Evolutionary conservation across 2,113 vertebrate species (phyloP), one percentile per base, ranked within the genome.

Genomic region (Lontra canadensis): DNA sequence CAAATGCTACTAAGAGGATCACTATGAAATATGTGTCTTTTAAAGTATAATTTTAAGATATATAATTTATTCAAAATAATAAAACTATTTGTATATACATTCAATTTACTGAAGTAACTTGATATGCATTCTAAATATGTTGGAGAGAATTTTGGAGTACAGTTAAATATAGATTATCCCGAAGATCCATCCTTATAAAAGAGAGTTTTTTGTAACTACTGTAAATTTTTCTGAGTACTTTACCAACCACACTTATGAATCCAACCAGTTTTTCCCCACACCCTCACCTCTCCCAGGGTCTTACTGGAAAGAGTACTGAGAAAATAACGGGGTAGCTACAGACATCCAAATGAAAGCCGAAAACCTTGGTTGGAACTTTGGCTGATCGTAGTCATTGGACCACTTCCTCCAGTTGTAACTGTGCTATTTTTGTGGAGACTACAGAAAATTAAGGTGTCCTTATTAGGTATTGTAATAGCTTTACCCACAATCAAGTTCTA

Each of bases 391-490:
- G 71, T 92, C 67, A 83, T 11, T 31, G 9, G 74, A 78, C 25
- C 44, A 57, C 44, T 87, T 87, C 57, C 71, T 93, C 67, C 39
- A 29, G 14, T 61, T 59, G 10, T 93, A 55, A 82, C 91, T 90
- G n/a, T 90, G 71, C 88, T 94, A 73, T 94, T 94, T 86, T 81
- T 3, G 13, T 74, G 73, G 63, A 93, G 85, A 92, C 73, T 84
- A 10, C 65, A 95, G 69, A 95, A 97, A 96, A 95, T 69, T 80
- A 93, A 90, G 55, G 87, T 90, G 63, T 55, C 87, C 78, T 95
- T 96, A 21, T 82, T 94, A 90, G 80, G 81, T 88, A 67, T 65
- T 85, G 3, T 88, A 67, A 96, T 84, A 82, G 21, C 52, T 69
- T 65, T 92, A 82, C 17, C 76, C 71, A 34, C 49, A 95, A 12